A percentile compares a stretch with the other conserved stretches of the same genome.
These are phyloP conservation scores for Gallinago jamesoni DNA, from an alignment of 2,113 vertebrate genomes.

Conservation along the genomic window DNA sequence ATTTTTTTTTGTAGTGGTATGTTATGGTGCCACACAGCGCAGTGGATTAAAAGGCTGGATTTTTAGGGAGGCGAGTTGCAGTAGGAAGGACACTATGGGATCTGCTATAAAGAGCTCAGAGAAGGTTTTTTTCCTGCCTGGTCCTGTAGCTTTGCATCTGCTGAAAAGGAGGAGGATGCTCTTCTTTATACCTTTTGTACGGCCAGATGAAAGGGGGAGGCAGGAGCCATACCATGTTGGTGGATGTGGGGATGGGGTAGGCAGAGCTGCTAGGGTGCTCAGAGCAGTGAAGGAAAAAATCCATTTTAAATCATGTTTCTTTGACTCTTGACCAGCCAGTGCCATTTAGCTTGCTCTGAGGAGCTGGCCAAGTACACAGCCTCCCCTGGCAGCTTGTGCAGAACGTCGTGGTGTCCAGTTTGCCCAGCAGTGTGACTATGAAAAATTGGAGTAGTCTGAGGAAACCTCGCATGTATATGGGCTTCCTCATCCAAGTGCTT, in stretches of 20 bases:
- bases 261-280: background rate
- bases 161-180: background rate
- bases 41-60: background rate
- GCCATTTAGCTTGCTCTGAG: background rate
- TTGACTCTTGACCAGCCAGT: fast-evolving
- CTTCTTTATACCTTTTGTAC: background rate
- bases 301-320: background rate
- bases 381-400: background rate
- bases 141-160: background rate
- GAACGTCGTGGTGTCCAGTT: background rate
- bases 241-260: background rate
- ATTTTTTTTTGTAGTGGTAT: background rate
- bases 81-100: background rate
- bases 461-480: background rate
- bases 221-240: fast-evolving
- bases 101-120: background rate
- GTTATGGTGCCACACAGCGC: background rate
- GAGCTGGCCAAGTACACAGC: background rate
- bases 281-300: background rate
- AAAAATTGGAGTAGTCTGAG: background rate
- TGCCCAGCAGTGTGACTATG: background rate
- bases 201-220: background rate
- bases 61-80: background rate
- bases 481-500: background rate
- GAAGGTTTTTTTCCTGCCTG: background rate